Evolutionary conservation across 2,888 invertebrate genomes (phyloP).

Genomic region (Campoplex nolae): DNA sequence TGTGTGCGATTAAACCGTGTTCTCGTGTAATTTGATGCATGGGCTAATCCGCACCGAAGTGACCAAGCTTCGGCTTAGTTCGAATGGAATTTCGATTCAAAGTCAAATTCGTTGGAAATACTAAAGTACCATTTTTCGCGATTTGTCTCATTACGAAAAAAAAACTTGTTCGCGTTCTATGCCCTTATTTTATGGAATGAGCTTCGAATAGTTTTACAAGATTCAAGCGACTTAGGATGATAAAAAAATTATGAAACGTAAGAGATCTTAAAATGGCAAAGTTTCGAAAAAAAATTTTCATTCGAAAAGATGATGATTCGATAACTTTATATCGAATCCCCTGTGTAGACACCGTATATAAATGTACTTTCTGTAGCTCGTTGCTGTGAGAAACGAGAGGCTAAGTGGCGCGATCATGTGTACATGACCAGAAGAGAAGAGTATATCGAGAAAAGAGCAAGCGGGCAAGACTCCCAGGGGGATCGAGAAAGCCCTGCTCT

Average conservation of each 20-base stretch:
- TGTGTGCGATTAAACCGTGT: background rate
- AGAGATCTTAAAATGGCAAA: background rate
- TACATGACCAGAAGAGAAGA: conserved; percentile 19
- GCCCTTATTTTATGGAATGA: background rate
- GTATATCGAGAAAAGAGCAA: conserved; percentile 40
- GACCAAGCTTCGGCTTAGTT: background rate
- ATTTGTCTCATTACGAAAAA: background rate
- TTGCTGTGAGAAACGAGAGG: conserved; percentile 46
- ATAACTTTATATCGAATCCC: conserved; percentile 7
- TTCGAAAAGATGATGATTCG: background rate
- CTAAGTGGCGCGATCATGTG: conserved; percentile 45
- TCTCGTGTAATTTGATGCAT: background rate
- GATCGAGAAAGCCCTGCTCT: conserved; percentile 13
- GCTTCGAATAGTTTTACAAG: background rate
- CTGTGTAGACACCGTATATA: conserved; percentile 11
- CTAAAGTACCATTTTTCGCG: background rate
- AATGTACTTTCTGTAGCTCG: conserved; percentile 27
- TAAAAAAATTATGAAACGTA: background rate
- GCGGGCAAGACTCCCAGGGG: conserved; percentile 21
- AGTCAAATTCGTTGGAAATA: background rate
- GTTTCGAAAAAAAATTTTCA: background rate
- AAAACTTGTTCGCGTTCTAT: background rate
- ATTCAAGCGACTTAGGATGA: background rate
- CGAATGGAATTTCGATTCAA: background rate
- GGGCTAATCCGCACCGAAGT: background rate